A percentile compares a stretch with the other conserved stretches of the same genome.
phyloP scores from a whole-genome alignment of 2,113 vertebrate genomes.

The Candoia aspera region DNA sequence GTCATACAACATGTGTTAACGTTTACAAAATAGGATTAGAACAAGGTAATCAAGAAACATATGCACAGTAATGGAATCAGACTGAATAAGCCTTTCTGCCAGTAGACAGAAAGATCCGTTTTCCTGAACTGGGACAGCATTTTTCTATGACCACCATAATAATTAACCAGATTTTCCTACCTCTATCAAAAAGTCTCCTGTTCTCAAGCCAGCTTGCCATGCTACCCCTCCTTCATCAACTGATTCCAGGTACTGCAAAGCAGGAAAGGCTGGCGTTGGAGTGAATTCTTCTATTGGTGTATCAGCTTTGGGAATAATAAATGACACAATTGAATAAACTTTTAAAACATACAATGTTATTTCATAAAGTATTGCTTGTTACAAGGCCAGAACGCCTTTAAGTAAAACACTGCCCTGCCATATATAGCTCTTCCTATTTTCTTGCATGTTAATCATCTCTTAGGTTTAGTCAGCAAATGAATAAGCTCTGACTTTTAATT shows the following conservation, averaged over 20 bases:
- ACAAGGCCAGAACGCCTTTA: slow-evolving; percentile 42
- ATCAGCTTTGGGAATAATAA: slow-evolving; percentile 82
- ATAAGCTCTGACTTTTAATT: not conserved
- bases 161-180: slow-evolving; percentile 73
- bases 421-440: not conserved
- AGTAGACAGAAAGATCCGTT: slow-evolving; percentile 15
- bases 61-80: not conserved
- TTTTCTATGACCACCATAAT: slow-evolving; percentile 22
- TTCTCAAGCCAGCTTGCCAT: slow-evolving; percentile 95
- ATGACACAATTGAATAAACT: slow-evolving; percentile 50
- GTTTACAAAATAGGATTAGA: not conserved
- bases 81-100: not conserved
- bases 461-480: not conserved
- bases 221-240: slow-evolving; percentile 98
- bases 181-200: slow-evolving; percentile 97
- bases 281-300: slow-evolving; percentile 99
- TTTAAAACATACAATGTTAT: slow-evolving; percentile 49
- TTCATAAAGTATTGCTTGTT: slow-evolving; percentile 35
- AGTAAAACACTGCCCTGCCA: slow-evolving; percentile 24
- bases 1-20: slow-evolving; percentile 30
- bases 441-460: not conserved
- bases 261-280: slow-evolving; percentile 95
- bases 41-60: not conserved
- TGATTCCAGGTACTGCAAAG: slow-evolving; percentile 98
- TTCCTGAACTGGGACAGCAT: not conserved